phyloP scores from a whole-genome alignment of 2,888 invertebrate species.

The Drosophila anomelani region DNA sequence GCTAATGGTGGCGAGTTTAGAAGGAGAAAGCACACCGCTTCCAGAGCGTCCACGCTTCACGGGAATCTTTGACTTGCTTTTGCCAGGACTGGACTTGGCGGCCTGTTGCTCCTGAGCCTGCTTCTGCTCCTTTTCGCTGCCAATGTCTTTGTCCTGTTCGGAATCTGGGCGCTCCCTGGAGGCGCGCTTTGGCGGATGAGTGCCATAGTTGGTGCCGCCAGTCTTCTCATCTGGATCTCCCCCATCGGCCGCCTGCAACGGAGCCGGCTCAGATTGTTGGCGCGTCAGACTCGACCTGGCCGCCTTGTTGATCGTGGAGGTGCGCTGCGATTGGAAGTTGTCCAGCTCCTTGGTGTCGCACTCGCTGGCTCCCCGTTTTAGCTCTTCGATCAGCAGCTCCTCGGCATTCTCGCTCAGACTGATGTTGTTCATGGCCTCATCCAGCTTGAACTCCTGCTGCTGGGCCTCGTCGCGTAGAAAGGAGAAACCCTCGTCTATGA shows the following conservation, averaged over 20 bases:
- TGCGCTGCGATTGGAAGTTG: slow-evolving; percentile 75
- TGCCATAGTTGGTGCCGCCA: slow-evolving; percentile 73
- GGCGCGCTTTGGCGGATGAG: slow-evolving; percentile 83
- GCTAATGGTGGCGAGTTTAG: slow-evolving; percentile 78
- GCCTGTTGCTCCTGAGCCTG: slow-evolving; percentile 46
- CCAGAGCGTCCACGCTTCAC: slow-evolving; percentile 76
- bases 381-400: slow-evolving; percentile 83
- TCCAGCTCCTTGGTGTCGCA: slow-evolving; percentile 76
- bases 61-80: slow-evolving; percentile 84
- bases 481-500: slow-evolving; percentile 82
- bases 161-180: slow-evolving; percentile 58
- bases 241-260: slow-evolving; percentile 60
- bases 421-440: slow-evolving; percentile 82
- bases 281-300: slow-evolving; percentile 69
- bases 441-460: slow-evolving; percentile 81
- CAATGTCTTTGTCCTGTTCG: slow-evolving; percentile 75
- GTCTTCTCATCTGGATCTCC: slow-evolving; percentile 48
- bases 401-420: slow-evolving; percentile 83
- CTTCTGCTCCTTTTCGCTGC: slow-evolving; percentile 69
- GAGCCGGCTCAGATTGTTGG: slow-evolving; percentile 84
- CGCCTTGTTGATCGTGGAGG: slow-evolving; percentile 68
- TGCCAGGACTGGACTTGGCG: slow-evolving; percentile 83
- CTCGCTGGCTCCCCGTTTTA: slow-evolving; percentile 78
- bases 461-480: slow-evolving; percentile 82
- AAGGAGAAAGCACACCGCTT: slow-evolving; percentile 84